A percentile compares a stretch with the other conserved stretches of the same genome.
phyloP scores from a whole-genome alignment of 2,113 vertebrate genomes.

The Protobothrops flavoviridis region DNA sequence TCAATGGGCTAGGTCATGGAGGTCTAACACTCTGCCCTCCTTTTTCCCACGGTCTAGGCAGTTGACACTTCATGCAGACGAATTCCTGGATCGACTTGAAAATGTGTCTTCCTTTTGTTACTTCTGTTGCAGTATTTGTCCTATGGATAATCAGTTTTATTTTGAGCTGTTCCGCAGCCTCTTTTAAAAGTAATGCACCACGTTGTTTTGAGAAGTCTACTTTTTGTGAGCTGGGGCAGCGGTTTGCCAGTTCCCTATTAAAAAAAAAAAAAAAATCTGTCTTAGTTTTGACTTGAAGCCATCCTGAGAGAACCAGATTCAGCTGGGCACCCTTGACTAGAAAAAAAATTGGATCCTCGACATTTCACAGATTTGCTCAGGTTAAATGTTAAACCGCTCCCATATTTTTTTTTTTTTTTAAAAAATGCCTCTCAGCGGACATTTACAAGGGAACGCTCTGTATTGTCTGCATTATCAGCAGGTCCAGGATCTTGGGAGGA shows the following conservation, averaged over 20 bases:
- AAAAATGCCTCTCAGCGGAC: rapidly evolving
- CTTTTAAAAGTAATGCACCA: neutral
- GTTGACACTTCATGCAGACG: neutral
- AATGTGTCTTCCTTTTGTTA: neutral
- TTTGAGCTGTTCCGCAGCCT: neutral
- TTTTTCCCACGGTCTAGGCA: neutral
- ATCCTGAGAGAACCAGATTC: slow-evolving; percentile 20
- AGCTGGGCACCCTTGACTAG: neutral
- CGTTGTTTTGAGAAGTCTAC: neutral
- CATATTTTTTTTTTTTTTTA: neutral
- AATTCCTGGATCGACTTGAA: neutral
- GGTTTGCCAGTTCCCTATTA: neutral
- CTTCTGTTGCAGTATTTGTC: neutral
- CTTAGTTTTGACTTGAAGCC: neutral
- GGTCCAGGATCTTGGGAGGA: rapidly evolving
- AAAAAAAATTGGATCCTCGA: slow-evolving; percentile 14
- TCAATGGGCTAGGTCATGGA: neutral
- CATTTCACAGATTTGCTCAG: slow-evolving; percentile 24
- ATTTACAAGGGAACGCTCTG: rapidly evolving
- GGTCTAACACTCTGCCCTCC: no score
- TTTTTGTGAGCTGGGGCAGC: neutral
- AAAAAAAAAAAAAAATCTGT: neutral
- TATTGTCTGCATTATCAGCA: rapidly evolving
- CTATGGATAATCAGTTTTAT: neutral
- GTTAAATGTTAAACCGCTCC: slow-evolving; percentile 18